Evolutionary conservation across 1,140 invertebrate species (phyloP).

Genomic region (Zaprionus taronus): DNA sequence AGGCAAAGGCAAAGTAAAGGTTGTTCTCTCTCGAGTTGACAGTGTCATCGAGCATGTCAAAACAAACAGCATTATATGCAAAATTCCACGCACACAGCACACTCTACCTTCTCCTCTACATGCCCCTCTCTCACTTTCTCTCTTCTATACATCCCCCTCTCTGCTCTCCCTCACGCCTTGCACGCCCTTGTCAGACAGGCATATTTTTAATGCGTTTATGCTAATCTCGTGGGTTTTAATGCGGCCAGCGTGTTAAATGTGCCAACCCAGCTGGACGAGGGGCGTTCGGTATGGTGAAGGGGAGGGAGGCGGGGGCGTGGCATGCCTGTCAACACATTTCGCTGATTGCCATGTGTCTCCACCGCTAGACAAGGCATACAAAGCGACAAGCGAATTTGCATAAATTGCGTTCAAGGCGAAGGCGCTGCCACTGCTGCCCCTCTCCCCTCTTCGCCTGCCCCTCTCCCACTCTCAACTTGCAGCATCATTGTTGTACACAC

Average conservation of each 20-base stretch:
- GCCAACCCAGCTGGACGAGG: slow-evolving; percentile 57
- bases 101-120: not conserved
- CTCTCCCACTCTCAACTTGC: not conserved
- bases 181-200: slow-evolving; percentile 42
- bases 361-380: slow-evolving; percentile 21
- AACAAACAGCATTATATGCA: slow-evolving; percentile 83
- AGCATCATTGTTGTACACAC: not conserved
- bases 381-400: slow-evolving; percentile 64
- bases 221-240: slow-evolving; percentile 78
- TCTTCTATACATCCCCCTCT: not conserved
- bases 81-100: slow-evolving; percentile 42
- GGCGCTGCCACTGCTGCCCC: not conserved
- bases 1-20: not conserved
- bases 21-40: slow-evolving; percentile 37
- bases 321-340: slow-evolving; percentile 70
- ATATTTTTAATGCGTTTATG: slow-evolving; percentile 84
- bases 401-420: slow-evolving; percentile 74
- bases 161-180: not conserved
- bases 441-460: not conserved
- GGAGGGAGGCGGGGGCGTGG: not conserved
- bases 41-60: slow-evolving; percentile 82
- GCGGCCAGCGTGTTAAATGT: slow-evolving; percentile 79
- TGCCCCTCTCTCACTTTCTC: not conserved
- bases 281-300: too few relatives aligned
- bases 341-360: slow-evolving; percentile 69